A percentile compares a stretch with the other conserved stretches of the same genome.
phyloP scores from a whole-genome alignment of 2,888 invertebrate species.

The Balanococcus diminutus region DNA sequence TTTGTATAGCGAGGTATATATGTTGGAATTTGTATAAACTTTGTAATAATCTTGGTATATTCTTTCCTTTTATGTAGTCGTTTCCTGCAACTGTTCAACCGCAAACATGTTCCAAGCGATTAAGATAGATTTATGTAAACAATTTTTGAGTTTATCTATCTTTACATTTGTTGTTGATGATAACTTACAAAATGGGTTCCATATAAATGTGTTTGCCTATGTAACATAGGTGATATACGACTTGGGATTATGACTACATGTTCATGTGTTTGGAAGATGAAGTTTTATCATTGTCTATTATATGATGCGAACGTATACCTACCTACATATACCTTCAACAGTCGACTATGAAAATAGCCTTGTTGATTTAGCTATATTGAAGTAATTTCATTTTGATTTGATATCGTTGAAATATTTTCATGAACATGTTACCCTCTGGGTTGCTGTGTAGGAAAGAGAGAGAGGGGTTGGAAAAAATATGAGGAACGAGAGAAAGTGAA shows the following conservation, averaged over 20 bases:
- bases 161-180: slow-evolving; percentile 6
- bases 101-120: not conserved
- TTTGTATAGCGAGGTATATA: not conserved
- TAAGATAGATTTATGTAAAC: slow-evolving; percentile 1
- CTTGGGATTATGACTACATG: not conserved
- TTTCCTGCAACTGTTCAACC: not conserved
- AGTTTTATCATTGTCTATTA: not conserved
- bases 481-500: no score
- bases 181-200: not conserved
- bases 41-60: not conserved
- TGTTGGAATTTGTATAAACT: not conserved
- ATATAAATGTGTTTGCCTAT: not conserved
- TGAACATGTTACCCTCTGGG: no score
- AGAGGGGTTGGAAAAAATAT: no score
- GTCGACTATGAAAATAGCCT: not conserved
- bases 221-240: not conserved
- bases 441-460: no score
- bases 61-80: not conserved
- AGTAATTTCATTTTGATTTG: not conserved
- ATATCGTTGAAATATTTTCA: not conserved
- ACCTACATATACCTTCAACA: no score
- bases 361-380: not conserved
- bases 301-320: not conserved
- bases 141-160: slow-evolving; percentile 19
- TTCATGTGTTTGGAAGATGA: not conserved